These are phyloP conservation scores for Drosophila sproati DNA, from an alignment of 1,140 invertebrate species.

Conservation along the genomic window DNA sequence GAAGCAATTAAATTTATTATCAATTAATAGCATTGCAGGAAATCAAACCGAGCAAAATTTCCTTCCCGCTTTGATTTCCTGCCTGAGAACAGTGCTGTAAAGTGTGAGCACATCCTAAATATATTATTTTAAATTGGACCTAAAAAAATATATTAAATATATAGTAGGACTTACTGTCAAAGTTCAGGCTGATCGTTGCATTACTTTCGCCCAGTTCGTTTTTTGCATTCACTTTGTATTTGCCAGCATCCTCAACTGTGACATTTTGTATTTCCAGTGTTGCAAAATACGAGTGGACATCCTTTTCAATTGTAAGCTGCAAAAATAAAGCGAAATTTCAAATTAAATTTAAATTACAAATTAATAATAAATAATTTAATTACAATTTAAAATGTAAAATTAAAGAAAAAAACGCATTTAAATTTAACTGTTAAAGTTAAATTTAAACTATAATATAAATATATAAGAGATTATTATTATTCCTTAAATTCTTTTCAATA, in stretches of 20 bases:
- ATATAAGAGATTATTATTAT: slow-evolving; percentile 24
- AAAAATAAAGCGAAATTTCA: slow-evolving; percentile 58
- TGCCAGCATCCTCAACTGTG: slow-evolving; percentile 97
- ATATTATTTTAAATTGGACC: too few relatives aligned
- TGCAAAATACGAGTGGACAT: slow-evolving; percentile 96
- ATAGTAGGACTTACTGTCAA: slow-evolving; percentile 94
- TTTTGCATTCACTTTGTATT: slow-evolving; percentile 98
- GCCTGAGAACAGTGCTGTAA: too few relatives aligned
- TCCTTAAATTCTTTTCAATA: neutral
- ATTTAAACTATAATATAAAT: neutral
- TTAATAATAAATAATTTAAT: too few relatives aligned
- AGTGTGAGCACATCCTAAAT: too few relatives aligned
- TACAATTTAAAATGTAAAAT: too few relatives aligned
- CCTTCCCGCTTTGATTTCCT: too few relatives aligned
- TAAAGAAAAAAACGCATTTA: too few relatives aligned
- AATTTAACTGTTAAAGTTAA: too few relatives aligned
- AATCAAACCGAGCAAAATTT: too few relatives aligned
- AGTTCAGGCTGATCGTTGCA: slow-evolving; percentile 97
- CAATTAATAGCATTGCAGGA: too few relatives aligned
- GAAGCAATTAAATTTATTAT: neutral
- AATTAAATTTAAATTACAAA: too few relatives aligned
- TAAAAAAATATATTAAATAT: too few relatives aligned
- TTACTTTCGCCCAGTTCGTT: slow-evolving; percentile 98
- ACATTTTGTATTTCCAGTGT: slow-evolving; percentile 96
- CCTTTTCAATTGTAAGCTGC: slow-evolving; percentile 94